phyloP scores from a whole-genome alignment of 1,140 invertebrate genomes.

The Drosophila nikananu region DNA sequence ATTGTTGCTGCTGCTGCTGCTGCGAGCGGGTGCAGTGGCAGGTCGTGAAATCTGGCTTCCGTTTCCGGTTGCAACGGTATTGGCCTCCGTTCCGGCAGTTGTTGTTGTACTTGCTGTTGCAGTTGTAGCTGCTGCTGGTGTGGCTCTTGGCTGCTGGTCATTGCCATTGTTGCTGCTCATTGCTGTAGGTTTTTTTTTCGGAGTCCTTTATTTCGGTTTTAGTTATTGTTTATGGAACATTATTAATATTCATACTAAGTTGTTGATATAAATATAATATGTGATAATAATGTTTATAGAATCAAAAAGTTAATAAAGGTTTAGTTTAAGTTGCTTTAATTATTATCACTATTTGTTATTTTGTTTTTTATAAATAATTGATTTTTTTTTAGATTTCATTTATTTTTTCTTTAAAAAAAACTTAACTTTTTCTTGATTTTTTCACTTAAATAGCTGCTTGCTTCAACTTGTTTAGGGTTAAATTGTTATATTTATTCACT shows the following conservation, averaged over 20 bases:
- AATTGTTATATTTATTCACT: too few species aligned
- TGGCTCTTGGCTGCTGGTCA: constrained; percentile 40
- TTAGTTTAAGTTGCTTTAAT: not conserved
- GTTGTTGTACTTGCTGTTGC: constrained; percentile 1
- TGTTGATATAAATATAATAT: too few species aligned
- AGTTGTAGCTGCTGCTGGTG: constrained; percentile 23
- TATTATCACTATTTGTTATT: not conserved
- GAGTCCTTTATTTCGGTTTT: not conserved
- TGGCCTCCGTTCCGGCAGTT: constrained; percentile 13
- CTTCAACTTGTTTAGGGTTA: too few species aligned
- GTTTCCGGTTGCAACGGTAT: constrained; percentile 12
- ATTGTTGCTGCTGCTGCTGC: constrained; percentile 46
- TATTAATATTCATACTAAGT: not conserved
- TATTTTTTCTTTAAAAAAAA: too few species aligned
- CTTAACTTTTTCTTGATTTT: too few species aligned
- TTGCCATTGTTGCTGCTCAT: constrained; percentile 69
- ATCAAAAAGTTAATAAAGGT: not conserved
- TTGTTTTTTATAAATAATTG: accelerated
- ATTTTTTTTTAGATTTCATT: too few species aligned
- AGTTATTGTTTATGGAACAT: constrained; percentile 30
- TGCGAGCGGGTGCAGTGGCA: constrained; percentile 61
- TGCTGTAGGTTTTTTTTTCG: constrained; percentile 24
- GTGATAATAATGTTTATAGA: too few species aligned
- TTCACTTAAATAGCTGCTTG: too few species aligned
- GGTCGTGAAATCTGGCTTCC: constrained; percentile 35